Base-by-base conservation (phyloP, 2,797 vertebrate genomes). In the Phoeniculus purpureus region DNA sequence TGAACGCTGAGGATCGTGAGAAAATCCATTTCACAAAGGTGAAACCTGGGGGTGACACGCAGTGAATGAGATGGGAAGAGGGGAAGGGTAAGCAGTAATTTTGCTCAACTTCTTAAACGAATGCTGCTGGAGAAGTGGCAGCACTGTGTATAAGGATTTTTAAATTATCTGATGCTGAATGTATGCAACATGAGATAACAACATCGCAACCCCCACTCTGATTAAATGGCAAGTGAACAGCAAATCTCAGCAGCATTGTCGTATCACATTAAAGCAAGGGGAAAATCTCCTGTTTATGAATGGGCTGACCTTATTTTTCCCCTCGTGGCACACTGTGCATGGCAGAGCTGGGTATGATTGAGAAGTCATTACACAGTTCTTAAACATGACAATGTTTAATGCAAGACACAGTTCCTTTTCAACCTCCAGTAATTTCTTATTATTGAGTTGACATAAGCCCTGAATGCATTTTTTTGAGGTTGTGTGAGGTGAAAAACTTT, bases 201-300 rank as follows among this genome's bases (percentile, higher is more conserved):
- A 78, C 58, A 87, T 74, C 5, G 4, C 51, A 90, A 86, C 66
- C 61, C 88, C 68, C 78, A 19, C 61, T 78, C 61, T 87, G 76
- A 94, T 73, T 80, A 91, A 92, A 92, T 72, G 74, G 78, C 65
- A 90, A 92, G 66, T 26, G 67, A 81, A 87, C 15, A 91, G 66
- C 25, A 40, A 68, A 90, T 91, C 76, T 90, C 79, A 87, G 68
- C 77, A 87, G 54, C 77, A 62, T 90, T 73, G 48, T 76, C 45
- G 79, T 76, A 59, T 62, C 75, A 52, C 62, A 84, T 56, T 81
- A 84, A 81, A 86, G 70, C 48, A 84, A 70, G 75, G 43, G 51
- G 52, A 64, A 94, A 94, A 93, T 79, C 40, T 71, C 60, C 87
- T 90, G 32, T 78, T 91, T 85, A 56, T 61, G 81, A 77, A 71